Evolutionary conservation across 2,113 vertebrate species (phyloP).

Genomic region (Seriola rivoliana): DNA sequence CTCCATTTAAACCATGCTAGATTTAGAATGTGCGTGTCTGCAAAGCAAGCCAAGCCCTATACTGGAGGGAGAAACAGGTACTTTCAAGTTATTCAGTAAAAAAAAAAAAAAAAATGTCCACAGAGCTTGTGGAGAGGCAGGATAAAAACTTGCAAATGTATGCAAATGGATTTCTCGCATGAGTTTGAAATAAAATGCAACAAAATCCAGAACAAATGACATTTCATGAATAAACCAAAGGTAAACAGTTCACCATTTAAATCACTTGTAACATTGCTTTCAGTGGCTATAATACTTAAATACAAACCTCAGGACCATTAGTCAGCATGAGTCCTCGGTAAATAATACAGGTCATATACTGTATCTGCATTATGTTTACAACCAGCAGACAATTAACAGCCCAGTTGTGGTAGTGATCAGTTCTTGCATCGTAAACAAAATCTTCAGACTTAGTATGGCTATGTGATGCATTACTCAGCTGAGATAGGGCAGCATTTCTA

Average conservation of each 20-base stretch:
- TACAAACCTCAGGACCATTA: neutral
- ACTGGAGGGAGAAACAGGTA: slow-evolving; percentile 25
- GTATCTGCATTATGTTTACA: slow-evolving; percentile 5
- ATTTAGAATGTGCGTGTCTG: slow-evolving; percentile 53
- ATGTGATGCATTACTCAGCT: slow-evolving; percentile 24
- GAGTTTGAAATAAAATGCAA: slow-evolving; percentile 23
- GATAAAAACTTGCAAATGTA: slow-evolving; percentile 4
- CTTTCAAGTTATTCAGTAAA: slow-evolving; percentile 12
- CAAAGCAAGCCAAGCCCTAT: slow-evolving; percentile 13
- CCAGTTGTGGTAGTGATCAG: slow-evolving; percentile 11
- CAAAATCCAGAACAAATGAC: slow-evolving; percentile 13
- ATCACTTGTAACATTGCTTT: neutral
- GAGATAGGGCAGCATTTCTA: slow-evolving; percentile 20
- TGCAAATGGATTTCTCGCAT: slow-evolving; percentile 15
- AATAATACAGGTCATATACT: slow-evolving; percentile 3
- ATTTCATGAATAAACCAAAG: slow-evolving; percentile 18
- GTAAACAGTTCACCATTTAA: slow-evolving; percentile 1
- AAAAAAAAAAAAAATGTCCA: neutral
- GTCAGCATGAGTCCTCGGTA: neutral
- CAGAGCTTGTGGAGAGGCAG: neutral
- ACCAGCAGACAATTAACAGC: slow-evolving; percentile 31
- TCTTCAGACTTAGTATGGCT: slow-evolving; percentile 6
- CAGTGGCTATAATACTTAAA: neutral
- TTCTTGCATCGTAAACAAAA: slow-evolving; percentile 24
- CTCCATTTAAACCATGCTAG: slow-evolving; percentile 45